Percentiles rank a stretch among this genome's conserved stretches.
phyloP scores from a whole-genome alignment of 2,888 invertebrate genomes.

The Gryllus longicercus region DNA sequence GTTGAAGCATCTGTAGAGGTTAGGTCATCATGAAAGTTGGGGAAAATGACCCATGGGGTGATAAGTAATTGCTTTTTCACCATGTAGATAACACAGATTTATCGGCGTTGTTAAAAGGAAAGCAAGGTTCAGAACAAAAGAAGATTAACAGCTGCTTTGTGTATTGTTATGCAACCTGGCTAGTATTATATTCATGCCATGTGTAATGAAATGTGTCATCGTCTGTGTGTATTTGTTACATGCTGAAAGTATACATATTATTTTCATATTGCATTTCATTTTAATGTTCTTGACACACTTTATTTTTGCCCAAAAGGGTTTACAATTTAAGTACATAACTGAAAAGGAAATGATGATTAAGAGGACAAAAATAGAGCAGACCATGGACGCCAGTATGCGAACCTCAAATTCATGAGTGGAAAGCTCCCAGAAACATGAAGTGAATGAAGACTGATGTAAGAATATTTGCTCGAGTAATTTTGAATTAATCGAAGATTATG shows the following conservation, averaged over 20 bases:
- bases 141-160: neutral
- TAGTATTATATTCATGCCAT: slow-evolving; percentile 3
- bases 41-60: neutral
- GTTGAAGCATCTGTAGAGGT: neutral
- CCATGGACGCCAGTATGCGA: neutral
- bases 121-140: neutral
- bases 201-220: neutral
- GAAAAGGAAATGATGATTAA: neutral
- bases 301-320: slow-evolving; percentile 17
- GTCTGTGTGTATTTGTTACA: neutral
- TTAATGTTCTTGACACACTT: neutral
- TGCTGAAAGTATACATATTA: neutral
- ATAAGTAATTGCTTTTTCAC: neutral
- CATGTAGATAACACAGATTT: neutral
- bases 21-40: neutral
- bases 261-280: neutral
- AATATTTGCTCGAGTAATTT: slow-evolving; percentile 9
- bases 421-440: neutral
- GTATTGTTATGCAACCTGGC: neutral
- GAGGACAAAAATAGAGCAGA: neutral
- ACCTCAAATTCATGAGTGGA: neutral
- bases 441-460: slow-evolving; percentile 17
- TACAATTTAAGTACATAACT: neutral
- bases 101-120: neutral
- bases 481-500: neutral